A percentile compares a stretch with the other conserved stretches of the same genome.
These are phyloP conservation scores for Drosophila saltans DNA, from an alignment of 1,140 invertebrate species.

Conservation along the genomic window DNA sequence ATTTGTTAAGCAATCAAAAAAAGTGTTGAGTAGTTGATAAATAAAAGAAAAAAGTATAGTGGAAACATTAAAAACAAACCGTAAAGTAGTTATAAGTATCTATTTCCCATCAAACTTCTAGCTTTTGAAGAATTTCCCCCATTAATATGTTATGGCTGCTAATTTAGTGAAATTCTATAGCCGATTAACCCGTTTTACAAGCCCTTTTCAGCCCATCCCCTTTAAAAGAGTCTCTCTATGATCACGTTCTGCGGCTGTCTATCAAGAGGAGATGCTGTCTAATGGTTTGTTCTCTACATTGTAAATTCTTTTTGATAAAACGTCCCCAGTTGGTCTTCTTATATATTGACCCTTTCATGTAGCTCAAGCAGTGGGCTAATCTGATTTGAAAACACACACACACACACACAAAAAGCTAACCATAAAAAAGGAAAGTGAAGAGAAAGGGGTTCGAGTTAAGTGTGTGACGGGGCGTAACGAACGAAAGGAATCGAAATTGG, in stretches of 20 bases:
- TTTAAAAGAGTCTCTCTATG: slow-evolving; percentile 41
- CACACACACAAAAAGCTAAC: slow-evolving; percentile 51
- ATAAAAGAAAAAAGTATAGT: too few relatives aligned
- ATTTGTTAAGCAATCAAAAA: too few relatives aligned
- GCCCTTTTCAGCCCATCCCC: slow-evolving; percentile 21
- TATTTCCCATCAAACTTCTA: too few relatives aligned
- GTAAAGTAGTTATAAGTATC: too few relatives aligned
- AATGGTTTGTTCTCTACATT: slow-evolving; percentile 56
- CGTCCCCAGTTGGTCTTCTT: slow-evolving; percentile 27
- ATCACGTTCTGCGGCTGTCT: slow-evolving; percentile 58
- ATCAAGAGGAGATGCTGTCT: slow-evolving; percentile 40
- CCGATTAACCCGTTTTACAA: slow-evolving; percentile 45
- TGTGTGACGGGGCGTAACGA: slow-evolving; percentile 28
- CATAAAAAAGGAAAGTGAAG: slow-evolving; percentile 32
- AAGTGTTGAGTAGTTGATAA: too few relatives aligned
- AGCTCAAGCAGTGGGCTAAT: slow-evolving; percentile 48
- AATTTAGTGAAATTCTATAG: slow-evolving; percentile 28
- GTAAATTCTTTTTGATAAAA: slow-evolving; percentile 68
- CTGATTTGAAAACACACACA: slow-evolving; percentile 61
- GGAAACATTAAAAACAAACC: too few relatives aligned
- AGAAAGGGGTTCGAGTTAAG: neutral
- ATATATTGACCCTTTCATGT: slow-evolving; percentile 68
- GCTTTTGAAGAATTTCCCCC: too few relatives aligned
- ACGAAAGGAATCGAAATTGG: neutral
- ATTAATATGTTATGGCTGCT: neutral